Conservation (phyloP, 2,888 invertebrate genomes). For the Cosmia pyralina region DNA sequence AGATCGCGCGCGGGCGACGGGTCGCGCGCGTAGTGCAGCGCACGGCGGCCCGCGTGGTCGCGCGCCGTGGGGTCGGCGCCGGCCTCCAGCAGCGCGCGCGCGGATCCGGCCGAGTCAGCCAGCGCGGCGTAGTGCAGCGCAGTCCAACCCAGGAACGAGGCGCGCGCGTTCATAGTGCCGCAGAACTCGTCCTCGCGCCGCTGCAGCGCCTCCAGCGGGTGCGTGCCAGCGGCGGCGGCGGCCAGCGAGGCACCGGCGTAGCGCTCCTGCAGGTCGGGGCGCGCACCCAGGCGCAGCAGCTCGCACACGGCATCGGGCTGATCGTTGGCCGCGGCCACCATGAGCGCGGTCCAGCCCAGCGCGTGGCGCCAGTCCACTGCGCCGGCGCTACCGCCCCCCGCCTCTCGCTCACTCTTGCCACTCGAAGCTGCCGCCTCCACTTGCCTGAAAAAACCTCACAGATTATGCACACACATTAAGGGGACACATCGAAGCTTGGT, state of each 20-base stretch:
- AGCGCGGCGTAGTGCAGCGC: constrained; percentile 97
- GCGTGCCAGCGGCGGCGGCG: constrained; percentile 92
- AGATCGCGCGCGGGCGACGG: constrained; percentile 91
- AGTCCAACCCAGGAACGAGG: constrained; percentile 95
- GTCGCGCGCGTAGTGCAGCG: constrained; percentile 93
- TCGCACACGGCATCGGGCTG: constrained; percentile 90
- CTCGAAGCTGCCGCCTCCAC: constrained; percentile 70
- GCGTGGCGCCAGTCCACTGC: constrained; percentile 93
- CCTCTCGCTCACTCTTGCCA: constrained; percentile 49
- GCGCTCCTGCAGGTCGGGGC: constrained; percentile 93
- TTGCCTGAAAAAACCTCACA: constrained; percentile 69
- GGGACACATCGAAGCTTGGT: no score
- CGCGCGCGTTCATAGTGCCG: constrained; percentile 92
- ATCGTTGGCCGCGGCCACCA: constrained; percentile 95
- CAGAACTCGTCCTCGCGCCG: constrained; percentile 96
- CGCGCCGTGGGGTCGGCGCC: constrained; percentile 94
- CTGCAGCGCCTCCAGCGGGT: constrained; percentile 93
- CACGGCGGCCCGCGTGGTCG: constrained; percentile 94
- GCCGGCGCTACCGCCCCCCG: constrained; percentile 78
- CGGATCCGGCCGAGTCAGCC: constrained; percentile 91
- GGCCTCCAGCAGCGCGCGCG: constrained; percentile 91
- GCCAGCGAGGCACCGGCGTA: constrained; percentile 93
- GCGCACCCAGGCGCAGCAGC: constrained; percentile 94
- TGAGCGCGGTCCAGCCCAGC: constrained; percentile 96
- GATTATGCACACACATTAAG: neutral